Evolutionary conservation across 2,113 vertebrate species (phyloP), one percentile per base, ranked within the genome.

Genomic region (Corythaeola cristata): DNA sequence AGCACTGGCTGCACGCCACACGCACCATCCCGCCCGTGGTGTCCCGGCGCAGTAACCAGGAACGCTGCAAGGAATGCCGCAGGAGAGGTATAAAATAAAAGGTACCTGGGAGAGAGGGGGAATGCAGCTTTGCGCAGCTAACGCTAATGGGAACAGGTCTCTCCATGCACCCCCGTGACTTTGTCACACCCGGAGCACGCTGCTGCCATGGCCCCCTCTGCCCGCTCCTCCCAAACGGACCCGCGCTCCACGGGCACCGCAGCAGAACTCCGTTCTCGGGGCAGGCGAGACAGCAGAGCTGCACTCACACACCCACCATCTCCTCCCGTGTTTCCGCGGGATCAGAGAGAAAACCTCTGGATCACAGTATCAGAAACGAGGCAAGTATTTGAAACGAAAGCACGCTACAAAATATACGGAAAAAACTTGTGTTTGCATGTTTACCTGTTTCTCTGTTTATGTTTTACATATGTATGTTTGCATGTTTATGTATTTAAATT

Each of bases 311-410:
- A n/a, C 6, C 52, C 35, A 5, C 11, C 64, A 22, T 5, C 45
- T 11, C 52, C 35, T 14, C n/a, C 55, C 3, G 0, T 4, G 5
- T 3, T 27, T 16, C 33, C 64, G 41, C 30, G 0, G 11, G 21
- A 17, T 21, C 39, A 49, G 8, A 37, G 66, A 14, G 33, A 53
- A 20, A 49, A 24, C 8, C 9, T 13, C 0, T 1, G 4, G 3
- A 21, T 5, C 11, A 5, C 26, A 27, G n/a, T 5, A 19, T 11
- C 33, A 19, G 26, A 21, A 60, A 33, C 30, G 2, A 30, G 18
- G 68, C n/a, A 35, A n/a, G 30, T 6, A 10, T 15, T 33, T 9
- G 5, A 20, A 41, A 52, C 59, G 26, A 39, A 44, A 63, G 8
- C 27, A 30, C 32, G 8, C 7, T 3, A 3, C 39, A 33, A 33